These are phyloP conservation scores for Ictidomys tridecemlineatus DNA, from an alignment of 2,113 vertebrate genomes.

Conservation along the genomic window DNA sequence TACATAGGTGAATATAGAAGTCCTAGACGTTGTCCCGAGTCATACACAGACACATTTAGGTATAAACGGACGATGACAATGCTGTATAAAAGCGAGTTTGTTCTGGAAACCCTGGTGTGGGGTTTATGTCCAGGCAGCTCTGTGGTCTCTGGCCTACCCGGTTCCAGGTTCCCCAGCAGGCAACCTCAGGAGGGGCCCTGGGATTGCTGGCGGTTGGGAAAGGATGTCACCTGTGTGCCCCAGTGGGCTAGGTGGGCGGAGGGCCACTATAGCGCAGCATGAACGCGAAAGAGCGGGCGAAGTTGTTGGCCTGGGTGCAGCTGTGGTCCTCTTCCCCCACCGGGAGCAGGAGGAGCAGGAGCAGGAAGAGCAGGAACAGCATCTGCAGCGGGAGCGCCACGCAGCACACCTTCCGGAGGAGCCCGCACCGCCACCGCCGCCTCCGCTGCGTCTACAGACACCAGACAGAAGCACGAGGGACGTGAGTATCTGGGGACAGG, in stretches of 20 bases:
- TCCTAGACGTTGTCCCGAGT: neutral
- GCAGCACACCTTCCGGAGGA: slow-evolving; percentile 90
- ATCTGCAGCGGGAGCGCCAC: slow-evolving; percentile 92
- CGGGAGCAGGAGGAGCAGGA: slow-evolving; percentile 93
- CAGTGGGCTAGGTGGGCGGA: slow-evolving; percentile 90
- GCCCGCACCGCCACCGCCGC: slow-evolving; percentile 70
- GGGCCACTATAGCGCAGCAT: slow-evolving; percentile 94
- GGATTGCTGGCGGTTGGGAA: neutral
- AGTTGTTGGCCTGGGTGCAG: slow-evolving; percentile 95
- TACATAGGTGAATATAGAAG: slow-evolving; percentile 55
- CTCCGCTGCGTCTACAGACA: slow-evolving; percentile 83
- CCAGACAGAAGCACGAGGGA: neutral
- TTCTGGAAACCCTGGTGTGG: neutral
- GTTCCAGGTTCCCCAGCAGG: neutral
- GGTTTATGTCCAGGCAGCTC: slow-evolving; percentile 5
- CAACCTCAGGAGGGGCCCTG: neutral
- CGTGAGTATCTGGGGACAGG: rapidly evolving
- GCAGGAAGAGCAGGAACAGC: slow-evolving; percentile 92
- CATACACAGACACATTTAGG: slow-evolving; percentile 22
- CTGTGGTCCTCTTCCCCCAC: slow-evolving; percentile 89
- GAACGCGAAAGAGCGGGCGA: slow-evolving; percentile 94
- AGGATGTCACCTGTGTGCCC: neutral
- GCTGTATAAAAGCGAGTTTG: slow-evolving; percentile 78
- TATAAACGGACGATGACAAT: slow-evolving; percentile 80
- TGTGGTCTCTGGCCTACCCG: neutral